A percentile compares a stretch with the other conserved stretches of the same genome.
Evolutionary conservation across 2,888 invertebrate genomes (phyloP).

Genomic region (Coleophora deauratella): DNA sequence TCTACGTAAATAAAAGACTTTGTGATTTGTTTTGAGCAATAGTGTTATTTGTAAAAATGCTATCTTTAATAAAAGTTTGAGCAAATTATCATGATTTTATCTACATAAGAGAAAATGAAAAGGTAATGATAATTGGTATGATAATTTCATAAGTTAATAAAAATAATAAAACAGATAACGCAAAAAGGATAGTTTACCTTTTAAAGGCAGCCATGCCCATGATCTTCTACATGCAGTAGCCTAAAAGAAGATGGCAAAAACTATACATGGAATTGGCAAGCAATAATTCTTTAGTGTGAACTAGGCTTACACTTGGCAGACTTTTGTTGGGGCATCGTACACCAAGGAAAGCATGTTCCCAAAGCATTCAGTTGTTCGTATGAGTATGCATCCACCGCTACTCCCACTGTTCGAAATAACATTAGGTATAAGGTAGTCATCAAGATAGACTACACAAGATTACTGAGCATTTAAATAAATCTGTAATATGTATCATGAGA

Average conservation of each 20-base stretch:
- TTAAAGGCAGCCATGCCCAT: conserved; percentile 29
- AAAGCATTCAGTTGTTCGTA: conserved; percentile 84
- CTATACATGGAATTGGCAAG: conserved; percentile 20
- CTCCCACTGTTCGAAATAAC: conserved; percentile 67
- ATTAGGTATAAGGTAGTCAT: too few species aligned
- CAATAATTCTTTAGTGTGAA: not conserved
- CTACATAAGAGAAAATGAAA: too few species aligned
- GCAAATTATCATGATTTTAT: too few species aligned
- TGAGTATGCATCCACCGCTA: conserved; percentile 75
- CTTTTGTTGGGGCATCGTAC: conserved; percentile 67
- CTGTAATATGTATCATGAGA: too few species aligned
- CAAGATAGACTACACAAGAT: too few species aligned
- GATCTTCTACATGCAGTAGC: conserved; percentile 34
- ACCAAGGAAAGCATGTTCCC: conserved; percentile 86
- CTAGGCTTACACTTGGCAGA: conserved; percentile 54
- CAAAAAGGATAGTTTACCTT: conserved; percentile 17
- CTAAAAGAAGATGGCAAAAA: conserved; percentile 29
- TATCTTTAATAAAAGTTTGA: too few species aligned
- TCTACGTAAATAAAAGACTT: conserved; percentile 19
- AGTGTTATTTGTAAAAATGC: too few species aligned
- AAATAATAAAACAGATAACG: too few species aligned
- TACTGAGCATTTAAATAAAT: too few species aligned
- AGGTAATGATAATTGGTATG: too few species aligned
- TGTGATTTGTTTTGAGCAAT: too few species aligned
- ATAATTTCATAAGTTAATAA: too few species aligned